Evolutionary conservation across 2,797 vertebrate species (phyloP).

Genomic region (Sebastes elongatus): DNA sequence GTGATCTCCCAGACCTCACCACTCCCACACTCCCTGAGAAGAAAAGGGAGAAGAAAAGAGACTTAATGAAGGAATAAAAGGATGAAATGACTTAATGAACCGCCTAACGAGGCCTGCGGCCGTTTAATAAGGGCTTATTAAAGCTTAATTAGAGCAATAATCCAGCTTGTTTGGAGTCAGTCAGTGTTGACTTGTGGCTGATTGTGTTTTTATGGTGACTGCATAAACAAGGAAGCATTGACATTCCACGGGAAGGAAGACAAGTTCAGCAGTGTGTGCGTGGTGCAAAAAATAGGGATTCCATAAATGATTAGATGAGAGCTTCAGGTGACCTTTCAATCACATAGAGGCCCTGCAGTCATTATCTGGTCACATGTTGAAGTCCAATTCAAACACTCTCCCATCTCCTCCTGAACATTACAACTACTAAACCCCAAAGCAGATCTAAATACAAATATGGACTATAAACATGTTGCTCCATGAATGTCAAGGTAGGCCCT

Average conservation of each 20-base stretch:
- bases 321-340: constrained; percentile 4
- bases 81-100: constrained; percentile 84
- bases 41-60: constrained; percentile 72
- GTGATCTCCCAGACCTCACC: constrained; percentile 80
- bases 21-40: constrained; percentile 75
- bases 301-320: constrained; percentile 15
- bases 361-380: neutral
- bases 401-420: neutral
- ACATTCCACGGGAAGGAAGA: constrained; percentile 52
- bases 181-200: constrained; percentile 70
- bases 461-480: neutral
- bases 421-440: neutral
- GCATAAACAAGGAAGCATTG: constrained; percentile 66
- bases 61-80: constrained; percentile 79
- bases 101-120: constrained; percentile 77
- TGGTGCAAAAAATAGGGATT: neutral
- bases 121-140: constrained; percentile 80
- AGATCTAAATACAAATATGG: neutral
- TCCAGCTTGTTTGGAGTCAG: constrained; percentile 77
- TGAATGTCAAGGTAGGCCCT: neutral
- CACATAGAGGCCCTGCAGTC: neutral
- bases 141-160: constrained; percentile 82
- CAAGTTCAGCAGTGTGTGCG: neutral
- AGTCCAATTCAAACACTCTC: neutral
- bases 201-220: constrained; percentile 68